Base-by-base conservation (phyloP, 2,797 vertebrate species). In the Gouania willdenowi region DNA sequence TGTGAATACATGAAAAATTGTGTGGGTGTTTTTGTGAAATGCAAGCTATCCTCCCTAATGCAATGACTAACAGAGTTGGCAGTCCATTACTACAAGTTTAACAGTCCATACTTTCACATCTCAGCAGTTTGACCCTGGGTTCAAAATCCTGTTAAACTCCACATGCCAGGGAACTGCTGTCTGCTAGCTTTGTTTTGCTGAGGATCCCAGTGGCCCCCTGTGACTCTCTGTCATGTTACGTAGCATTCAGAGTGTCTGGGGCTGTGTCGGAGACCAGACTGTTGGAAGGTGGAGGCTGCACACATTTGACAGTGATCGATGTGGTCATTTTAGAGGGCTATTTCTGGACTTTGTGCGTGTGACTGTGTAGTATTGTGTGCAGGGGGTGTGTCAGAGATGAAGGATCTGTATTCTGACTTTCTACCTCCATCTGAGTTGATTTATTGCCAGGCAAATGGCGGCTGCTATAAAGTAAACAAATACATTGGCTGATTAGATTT, bases 241-340 rank as follows among this genome's bases (percentile, higher is more conserved):
- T 61, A 69, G 46, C 53, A 41, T 77, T 79, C 77, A 73, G 66
- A 59, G 66, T 57, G 64, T 74, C 61, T 63, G 68, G 66, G 64
- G 71, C 57, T 50, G 53, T 58, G 65, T 72, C 62, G 24, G 28
- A 34, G 21, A 24, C 14, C n/a, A 52, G 66, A 57, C 51, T 6
- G 59, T 28, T 35, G 46, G 19, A 38, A 43, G 45, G 30, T 49
- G 58, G 58, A 39, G 47, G 45, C 59, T 74, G 56, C 20, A 49
- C 56, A 42, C 45, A 45, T 50, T 8, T 51, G 71, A 69, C 71
- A 56, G 53, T 79, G 81, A 85, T 81, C 26, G 52, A 79, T 78
- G 28, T 26, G 56, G 54, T 76, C 63, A 45, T 78, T 82, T 83
- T 54, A 49, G 14, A 37, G 19, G 20, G 55, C 71, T 83, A 79